Base-by-base conservation (phyloP, 2,888 invertebrate species). In the Lasioglossum oenotherae region DNA sequence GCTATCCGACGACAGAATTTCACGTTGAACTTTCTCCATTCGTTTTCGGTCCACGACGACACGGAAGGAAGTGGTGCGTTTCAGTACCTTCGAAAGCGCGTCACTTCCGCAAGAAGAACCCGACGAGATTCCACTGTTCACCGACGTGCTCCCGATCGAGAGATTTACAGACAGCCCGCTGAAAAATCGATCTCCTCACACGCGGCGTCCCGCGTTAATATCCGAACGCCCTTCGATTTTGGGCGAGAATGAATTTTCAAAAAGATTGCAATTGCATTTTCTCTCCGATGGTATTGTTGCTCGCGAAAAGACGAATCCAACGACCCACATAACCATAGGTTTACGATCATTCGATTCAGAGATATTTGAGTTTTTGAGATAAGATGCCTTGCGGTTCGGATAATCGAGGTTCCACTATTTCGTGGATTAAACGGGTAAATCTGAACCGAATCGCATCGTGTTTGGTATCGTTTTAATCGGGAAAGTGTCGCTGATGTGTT, bases 1-100 rank as follows among this genome's bases (percentile, higher is more conserved):
- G 19, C 60, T 71, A 69, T 67, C 78, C 35, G n/a, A 67, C 53
- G 14, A 5, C 44, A 72, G 89, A 83, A 87, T 77, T 77, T 76
- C 76, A 73, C 71, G 72, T 74, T 76, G 44, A 90, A 91, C 91
- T 91, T 90, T 88, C 88, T 80, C 88, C 90, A 84, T 90, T 91
- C 91, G 87, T 89, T 87, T 77, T 86, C 84, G 81, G 78, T 82
- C 85, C 83, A 81, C 81, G 82, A 53, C 81, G 80, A 77, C 78
- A 74, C 80, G 73, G 78, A 73, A 85, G 81, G 84, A 91, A 89
- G 83, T 86, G 90, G 86, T 89, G 91, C 91, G 86, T 87, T 89
- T 87, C 88, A 83, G 77, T 90, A 83, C 80, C 78, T 89, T 87
- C 86, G 85, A 90, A 90, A 89, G 90, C 87, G 74, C 86, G 84